phyloP scores from a whole-genome alignment of 1,140 invertebrate genomes.

The Dreissena rostriformis region DNA sequence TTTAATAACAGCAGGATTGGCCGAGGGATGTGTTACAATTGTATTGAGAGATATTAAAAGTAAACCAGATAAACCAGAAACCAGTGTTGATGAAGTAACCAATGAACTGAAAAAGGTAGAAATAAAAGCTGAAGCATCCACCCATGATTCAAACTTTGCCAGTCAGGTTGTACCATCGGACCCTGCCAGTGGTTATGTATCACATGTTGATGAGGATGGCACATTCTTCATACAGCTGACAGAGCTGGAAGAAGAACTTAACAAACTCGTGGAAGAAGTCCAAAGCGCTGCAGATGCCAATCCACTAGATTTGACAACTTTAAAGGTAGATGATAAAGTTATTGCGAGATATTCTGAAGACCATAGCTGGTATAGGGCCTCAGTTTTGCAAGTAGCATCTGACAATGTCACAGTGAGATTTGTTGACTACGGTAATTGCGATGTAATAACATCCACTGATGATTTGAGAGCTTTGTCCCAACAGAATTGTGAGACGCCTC shows the following conservation, averaged over 20 bases:
- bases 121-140: too few species aligned
- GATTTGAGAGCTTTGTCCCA: slow-evolving; percentile 49
- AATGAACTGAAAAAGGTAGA: too few species aligned
- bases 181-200: slow-evolving; percentile 62
- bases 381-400: slow-evolving; percentile 83
- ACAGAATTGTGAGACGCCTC: slow-evolving; percentile 9
- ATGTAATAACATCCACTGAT: slow-evolving; percentile 77
- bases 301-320: slow-evolving; percentile 14
- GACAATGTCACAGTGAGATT: slow-evolving; percentile 83
- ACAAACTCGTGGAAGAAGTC: slow-evolving; percentile 82
- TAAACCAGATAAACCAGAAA: too few species aligned
- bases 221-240: slow-evolving; percentile 82
- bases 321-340: slow-evolving; percentile 84
- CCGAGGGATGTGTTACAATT: neutral
- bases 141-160: slow-evolving; percentile 14
- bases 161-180: slow-evolving; percentile 53
- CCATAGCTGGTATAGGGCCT: slow-evolving; percentile 85
- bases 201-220: slow-evolving; percentile 74
- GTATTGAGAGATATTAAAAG: too few species aligned
- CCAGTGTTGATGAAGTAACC: too few species aligned
- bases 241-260: slow-evolving; percentile 69
- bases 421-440: slow-evolving; percentile 90
- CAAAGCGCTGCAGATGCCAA: slow-evolving; percentile 15
- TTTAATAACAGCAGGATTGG: slow-evolving; percentile 56
- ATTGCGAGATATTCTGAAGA: slow-evolving; percentile 88